phyloP scores from a whole-genome alignment of 64 coral and sea anemone genomes.

The Montipora sp. region DNA sequence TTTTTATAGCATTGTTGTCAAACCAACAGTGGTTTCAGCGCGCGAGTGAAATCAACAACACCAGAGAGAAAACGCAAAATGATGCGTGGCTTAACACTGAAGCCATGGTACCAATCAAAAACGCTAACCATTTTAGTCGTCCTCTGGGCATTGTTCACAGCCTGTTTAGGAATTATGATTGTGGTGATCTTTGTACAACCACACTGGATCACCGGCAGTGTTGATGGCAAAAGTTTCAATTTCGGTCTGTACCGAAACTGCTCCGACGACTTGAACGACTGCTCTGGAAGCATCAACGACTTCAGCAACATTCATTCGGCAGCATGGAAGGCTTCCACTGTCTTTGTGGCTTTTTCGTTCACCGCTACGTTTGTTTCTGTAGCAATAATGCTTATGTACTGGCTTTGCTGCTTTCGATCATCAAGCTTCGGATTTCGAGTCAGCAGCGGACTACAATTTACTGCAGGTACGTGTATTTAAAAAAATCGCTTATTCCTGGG shows the following conservation, averaged over 20 bases:
- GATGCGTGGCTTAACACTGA: constrained; percentile 41
- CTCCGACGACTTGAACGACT: constrained; percentile 62
- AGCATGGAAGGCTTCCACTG: constrained; percentile 82
- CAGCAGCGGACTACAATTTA: constrained; percentile 80
- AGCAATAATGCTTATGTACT: constrained; percentile 74
- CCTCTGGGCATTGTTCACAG: constrained; percentile 81
- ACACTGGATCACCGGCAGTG: constrained; percentile 82
- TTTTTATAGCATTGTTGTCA: constrained; percentile 39
- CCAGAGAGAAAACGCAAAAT: constrained; percentile 3
- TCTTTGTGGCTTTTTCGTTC: constrained; percentile 81
- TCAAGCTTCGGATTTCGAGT: constrained; percentile 82
- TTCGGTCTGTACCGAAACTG: constrained; percentile 94
- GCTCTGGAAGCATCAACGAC: constrained; percentile 67
- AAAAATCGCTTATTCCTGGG: too few species aligned
- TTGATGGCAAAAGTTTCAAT: constrained; percentile 18
- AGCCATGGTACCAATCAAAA: constrained; percentile 93
- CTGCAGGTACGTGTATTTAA: constrained; percentile 64
- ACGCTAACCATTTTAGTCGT: constrained; percentile 81
- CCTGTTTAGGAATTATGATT: constrained; percentile 92
- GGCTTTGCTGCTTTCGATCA: constrained; percentile 74
- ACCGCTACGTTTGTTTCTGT: constrained; percentile 83
- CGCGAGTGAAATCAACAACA: background rate
- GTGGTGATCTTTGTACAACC: constrained; percentile 96
- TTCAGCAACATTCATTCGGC: constrained; percentile 80
- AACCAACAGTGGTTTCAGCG: constrained; percentile 25